Base-by-base conservation (phyloP, 2,113 vertebrate species). In the Carassius carassius region DNA sequence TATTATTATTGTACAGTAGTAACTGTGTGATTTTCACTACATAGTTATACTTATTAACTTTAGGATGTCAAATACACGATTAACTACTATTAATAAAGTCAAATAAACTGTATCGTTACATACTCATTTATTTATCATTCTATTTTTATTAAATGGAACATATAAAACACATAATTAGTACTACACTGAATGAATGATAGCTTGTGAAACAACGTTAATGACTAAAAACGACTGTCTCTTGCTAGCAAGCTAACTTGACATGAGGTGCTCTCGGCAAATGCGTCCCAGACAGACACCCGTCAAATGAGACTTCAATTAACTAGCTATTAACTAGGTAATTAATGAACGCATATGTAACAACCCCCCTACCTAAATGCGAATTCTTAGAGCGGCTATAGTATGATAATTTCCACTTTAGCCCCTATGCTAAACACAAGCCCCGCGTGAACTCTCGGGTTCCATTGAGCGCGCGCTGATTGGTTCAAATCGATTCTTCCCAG, bases 361-460 rank as follows among this genome's bases (percentile, higher is more conserved):
- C 67, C 32, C 51, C 19, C 19, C 63, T 76, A 13, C 11, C 13
- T 16, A 9, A 47, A 37, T 10, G 9, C 12, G 3, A 83, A 25
- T 83, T 54, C 51, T 77, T 25, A 21, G 11, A 80, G 2, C 16
- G 23, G 5, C 3, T 81, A 41, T 56, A 21, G 56, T 5, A 78
- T 0, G 29, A 29, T 63, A n/a, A 44, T 75, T 69, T 87, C 56
- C 23, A 81, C 17, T 47, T 19, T 35, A 63, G 63, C 14, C 23
- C 14, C 56, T 11, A n/a, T 16, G 49, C 37, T 83, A 81, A 80
- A 85, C 74, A 80, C 79, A 85, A 79, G 14, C n/a, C 65, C 73
- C 65, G 65, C 58, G 80, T 74, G 76, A 83, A 67, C 78, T 87
- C 86, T 82, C 86, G 84, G 86, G 72, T 67, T 87, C 49, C 35